Evolutionary conservation across 1,140 invertebrate genomes (phyloP).

Genomic region (Catajapyx aquilonaris): DNA sequence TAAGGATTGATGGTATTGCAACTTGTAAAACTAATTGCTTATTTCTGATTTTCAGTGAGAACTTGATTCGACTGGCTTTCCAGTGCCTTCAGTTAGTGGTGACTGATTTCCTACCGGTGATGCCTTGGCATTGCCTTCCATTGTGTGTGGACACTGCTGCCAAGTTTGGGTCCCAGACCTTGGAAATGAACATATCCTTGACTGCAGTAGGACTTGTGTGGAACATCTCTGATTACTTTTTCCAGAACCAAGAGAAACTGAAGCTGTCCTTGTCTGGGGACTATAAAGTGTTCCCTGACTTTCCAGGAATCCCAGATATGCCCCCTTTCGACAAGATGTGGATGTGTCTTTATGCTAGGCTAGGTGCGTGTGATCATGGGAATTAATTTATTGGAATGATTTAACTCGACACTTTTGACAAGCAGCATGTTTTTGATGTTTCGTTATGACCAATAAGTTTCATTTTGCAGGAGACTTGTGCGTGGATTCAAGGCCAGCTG

Average conservation of each 20-base stretch:
- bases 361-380: constrained; percentile 30
- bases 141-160: constrained; percentile 83
- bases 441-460: no score
- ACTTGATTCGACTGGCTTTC: constrained; percentile 78
- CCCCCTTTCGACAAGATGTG: constrained; percentile 80
- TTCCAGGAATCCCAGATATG: constrained; percentile 61
- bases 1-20: constrained; percentile 5
- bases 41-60: constrained; percentile 41
- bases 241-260: constrained; percentile 81
- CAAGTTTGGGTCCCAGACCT: constrained; percentile 87
- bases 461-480: constrained; percentile 55
- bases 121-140: constrained; percentile 71
- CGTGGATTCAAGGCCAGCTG: constrained; percentile 82
- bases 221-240: constrained; percentile 94
- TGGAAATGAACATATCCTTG: constrained; percentile 95
- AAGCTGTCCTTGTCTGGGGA: constrained; percentile 44
- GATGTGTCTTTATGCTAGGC: constrained; percentile 81
- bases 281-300: constrained; percentile 51
- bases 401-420: no score
- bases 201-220: constrained; percentile 94
- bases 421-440: no score
- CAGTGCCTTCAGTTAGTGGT: constrained; percentile 90
- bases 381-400: constrained; percentile 3
- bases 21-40: constrained; percentile 7
- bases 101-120: constrained; percentile 80